phyloP scores from a whole-genome alignment of 1,140 invertebrate species.

The Eriosoma lanigerum region DNA sequence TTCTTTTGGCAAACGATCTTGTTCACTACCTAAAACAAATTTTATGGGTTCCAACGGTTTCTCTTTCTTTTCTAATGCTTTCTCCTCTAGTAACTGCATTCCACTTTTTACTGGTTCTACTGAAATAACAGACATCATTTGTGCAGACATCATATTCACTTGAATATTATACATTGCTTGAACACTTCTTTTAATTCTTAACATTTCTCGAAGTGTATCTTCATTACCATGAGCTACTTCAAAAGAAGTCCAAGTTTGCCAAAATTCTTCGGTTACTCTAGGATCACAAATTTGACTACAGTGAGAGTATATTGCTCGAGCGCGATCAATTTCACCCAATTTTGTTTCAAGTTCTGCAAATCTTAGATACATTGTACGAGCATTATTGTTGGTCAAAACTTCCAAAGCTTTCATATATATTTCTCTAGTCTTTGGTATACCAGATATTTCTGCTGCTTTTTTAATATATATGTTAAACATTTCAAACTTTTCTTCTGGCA shows the following conservation, averaged over 20 bases:
- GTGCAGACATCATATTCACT: constrained; percentile 96
- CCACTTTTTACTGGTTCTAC: constrained; percentile 75
- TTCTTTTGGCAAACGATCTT: constrained; percentile 28
- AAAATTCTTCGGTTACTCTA: constrained; percentile 87
- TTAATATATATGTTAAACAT: constrained; percentile 99
- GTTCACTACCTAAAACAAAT: constrained; percentile 49
- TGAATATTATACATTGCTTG: constrained; percentile 97
- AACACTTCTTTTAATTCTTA: constrained; percentile 95
- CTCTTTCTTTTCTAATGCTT: constrained; percentile 63
- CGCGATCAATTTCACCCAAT: constrained; percentile 95
- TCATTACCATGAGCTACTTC: constrained; percentile 99
- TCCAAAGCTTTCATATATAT: constrained; percentile 99
- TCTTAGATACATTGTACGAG: constrained; percentile 93
- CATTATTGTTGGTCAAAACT: constrained; percentile 82
- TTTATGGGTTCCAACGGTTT: constrained; percentile 43
- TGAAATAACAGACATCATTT: constrained; percentile 78
- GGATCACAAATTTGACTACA: constrained; percentile 99
- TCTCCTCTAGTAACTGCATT: constrained; percentile 85
- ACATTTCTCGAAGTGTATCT: constrained; percentile 98
- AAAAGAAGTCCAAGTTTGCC: constrained; percentile 99
- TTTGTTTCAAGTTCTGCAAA: constrained; percentile 98
- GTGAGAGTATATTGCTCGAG: constrained; percentile 94
- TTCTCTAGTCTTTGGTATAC: constrained; percentile 90
- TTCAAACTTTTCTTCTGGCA: constrained; percentile 91
- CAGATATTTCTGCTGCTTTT: constrained; percentile 96